Conservation (phyloP, 2,797 vertebrate species). For the Tragopan temminckii region DNA sequence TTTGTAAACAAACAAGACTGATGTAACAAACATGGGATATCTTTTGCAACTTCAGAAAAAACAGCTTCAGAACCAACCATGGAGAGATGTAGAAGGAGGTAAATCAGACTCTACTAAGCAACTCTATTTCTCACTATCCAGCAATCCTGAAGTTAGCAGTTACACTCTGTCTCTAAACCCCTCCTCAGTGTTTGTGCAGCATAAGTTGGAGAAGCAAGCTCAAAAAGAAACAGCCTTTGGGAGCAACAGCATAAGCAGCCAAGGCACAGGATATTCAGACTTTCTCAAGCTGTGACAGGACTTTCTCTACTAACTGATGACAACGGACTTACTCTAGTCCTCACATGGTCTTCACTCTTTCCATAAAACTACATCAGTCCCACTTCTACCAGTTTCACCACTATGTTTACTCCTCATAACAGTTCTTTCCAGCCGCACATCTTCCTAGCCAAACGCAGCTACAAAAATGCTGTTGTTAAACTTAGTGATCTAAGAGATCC, state of each 20-base stretch:
- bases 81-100: not conserved
- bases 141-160: not conserved
- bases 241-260: not conserved
- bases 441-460: not conserved
- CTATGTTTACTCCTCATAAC: not conserved
- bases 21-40: not conserved
- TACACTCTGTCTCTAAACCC: not conserved
- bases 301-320: not conserved
- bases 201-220: not conserved
- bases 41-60: not conserved
- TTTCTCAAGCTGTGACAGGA: not conserved
- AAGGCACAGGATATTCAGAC: not conserved
- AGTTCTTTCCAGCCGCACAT: not conserved
- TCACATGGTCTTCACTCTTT: not conserved
- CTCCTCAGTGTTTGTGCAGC: not conserved
- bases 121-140: not conserved
- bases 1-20: not conserved
- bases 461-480: not conserved
- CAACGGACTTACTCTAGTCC: not conserved
- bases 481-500: not conserved
- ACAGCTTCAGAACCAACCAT: not conserved
- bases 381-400: not conserved
- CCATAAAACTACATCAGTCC: not conserved
- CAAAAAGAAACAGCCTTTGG: not conserved
- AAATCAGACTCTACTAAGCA: not conserved